A percentile compares a stretch with the other conserved stretches of the same genome.
Conservation (phyloP, 2,113 vertebrate genomes). For the Neogobius melanostomus region DNA sequence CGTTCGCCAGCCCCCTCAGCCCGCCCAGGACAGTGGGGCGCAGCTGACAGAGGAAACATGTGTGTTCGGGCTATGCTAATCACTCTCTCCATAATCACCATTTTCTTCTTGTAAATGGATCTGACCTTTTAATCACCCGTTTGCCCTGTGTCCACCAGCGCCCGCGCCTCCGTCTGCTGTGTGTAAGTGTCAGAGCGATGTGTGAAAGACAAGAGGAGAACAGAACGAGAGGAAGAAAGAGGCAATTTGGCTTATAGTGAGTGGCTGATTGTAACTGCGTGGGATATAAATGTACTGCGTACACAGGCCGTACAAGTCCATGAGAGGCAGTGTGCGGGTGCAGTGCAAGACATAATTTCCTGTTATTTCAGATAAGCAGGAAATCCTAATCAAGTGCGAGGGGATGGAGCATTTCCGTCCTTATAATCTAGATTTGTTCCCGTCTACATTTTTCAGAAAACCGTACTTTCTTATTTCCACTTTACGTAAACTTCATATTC, state of each 20-base stretch:
- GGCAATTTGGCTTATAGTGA: conserved; percentile 57
- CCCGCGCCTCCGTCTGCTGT: not conserved
- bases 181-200: conserved; percentile 3
- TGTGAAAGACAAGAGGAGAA: not conserved
- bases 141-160: conserved; percentile 28
- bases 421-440: conserved; percentile 1
- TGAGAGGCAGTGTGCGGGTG: not conserved
- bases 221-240: conserved; percentile 25
- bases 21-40: conserved; percentile 1
- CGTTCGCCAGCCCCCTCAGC: not conserved
- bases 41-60: not conserved
- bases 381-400: conserved; percentile 54
- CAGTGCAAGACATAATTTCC: conserved; percentile 35
- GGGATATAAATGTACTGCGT: conserved; percentile 51
- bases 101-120: conserved; percentile 58
- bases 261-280: conserved; percentile 34
- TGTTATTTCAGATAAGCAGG: conserved; percentile 56
- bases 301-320: conserved; percentile 5
- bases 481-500: not conserved
- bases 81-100: conserved; percentile 53
- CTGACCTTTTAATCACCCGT: conserved; percentile 63
- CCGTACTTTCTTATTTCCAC: not conserved
- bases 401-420: conserved; percentile 3
- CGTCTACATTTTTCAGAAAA: not conserved
- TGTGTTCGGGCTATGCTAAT: conserved; percentile 42